Conservation (phyloP, 2,888 invertebrate species). For the Corbicula japonica region DNA sequence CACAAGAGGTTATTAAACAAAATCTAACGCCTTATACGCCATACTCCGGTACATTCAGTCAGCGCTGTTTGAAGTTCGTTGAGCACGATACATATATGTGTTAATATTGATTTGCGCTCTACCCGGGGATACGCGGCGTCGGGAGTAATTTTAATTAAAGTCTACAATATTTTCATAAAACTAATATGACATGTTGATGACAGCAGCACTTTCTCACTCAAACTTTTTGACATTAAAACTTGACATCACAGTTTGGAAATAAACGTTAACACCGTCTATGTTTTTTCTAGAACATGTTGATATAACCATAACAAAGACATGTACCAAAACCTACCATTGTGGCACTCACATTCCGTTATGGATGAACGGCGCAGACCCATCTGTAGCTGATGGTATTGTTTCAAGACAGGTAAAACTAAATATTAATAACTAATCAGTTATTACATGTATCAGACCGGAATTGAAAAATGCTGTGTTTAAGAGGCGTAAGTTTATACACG, state of each 20-base stretch:
- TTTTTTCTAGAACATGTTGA: constrained; percentile 6
- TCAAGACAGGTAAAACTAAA: constrained; percentile 27
- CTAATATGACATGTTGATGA: not conserved
- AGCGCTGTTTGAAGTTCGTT: too few relatives aligned
- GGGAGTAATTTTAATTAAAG: too few relatives aligned
- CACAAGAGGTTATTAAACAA: too few relatives aligned
- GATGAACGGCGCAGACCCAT: constrained; percentile 54
- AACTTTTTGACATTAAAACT: not conserved
- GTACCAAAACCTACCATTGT: constrained; percentile 47
- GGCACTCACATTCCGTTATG: constrained; percentile 58
- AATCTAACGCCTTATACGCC: too few relatives aligned
- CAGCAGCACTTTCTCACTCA: not conserved
- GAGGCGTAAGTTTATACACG: not conserved
- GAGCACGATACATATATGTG: too few relatives aligned
- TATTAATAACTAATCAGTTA: constrained; percentile 2
- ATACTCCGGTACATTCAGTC: too few relatives aligned
- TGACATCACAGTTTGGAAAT: not conserved
- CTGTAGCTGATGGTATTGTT: constrained; percentile 36
- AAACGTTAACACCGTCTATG: not conserved
- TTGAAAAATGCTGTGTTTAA: not conserved
- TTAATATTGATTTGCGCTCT: too few relatives aligned
- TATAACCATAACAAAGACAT: constrained; percentile 28
- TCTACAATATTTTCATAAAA: not conserved
- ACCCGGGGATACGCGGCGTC: not conserved
- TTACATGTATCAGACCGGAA: not conserved